Evolutionary conservation across 2,113 vertebrate species (phyloP), one percentile per base, ranked within the genome.

Genomic region (Chaenocephalus aceratus): DNA sequence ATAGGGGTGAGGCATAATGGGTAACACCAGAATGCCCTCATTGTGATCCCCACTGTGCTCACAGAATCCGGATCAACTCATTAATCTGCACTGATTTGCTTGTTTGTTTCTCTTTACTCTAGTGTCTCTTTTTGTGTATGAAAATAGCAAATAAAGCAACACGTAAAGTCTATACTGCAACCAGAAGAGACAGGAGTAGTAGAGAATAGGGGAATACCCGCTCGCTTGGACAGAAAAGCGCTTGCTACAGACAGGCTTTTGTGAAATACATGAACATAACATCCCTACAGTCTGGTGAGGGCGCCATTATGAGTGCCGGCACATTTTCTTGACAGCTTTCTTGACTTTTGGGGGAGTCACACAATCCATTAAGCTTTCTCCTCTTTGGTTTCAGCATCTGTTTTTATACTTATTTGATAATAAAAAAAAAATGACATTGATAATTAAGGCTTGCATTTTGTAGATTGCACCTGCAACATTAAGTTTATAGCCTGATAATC

Each of bases 81-180:
- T 80, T 73, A 83, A 82, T 90, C 52, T 49, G n/a, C 36, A 23
- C 82, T 79, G 68, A 87, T 81, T 74, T 5, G 71, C 51, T 80
- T 62, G 51, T 65, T 84, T 59, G 10, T 75, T 71, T 72, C 18
- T 46, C 57, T n/a, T 6, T 58, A 34, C 64, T 51, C 46, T 2
- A 13, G 4, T 64, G 10, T 44, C 5, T 67, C 18, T 72, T 14
- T 80, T 21, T 74, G 44, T 75, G 30, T 51, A 70, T 79, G 61
- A 64, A 54, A 36, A 15, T 13, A 45, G 10, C 16, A 73, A 57
- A 75, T 34, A 16, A 11, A 56, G 4, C 14, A 44, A 1, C n/a
- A 69, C 26, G 36, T 6, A 6, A 41, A 41, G 36, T 41, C 53
- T 34, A 15, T 4, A 71, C 21, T 52, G 16, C 16, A 51, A 49